Percentiles rank a stretch among this genome's conserved stretches.
Evolutionary conservation across 2,797 vertebrate species (phyloP).

Genomic region (Etheostoma nigrum): DNA sequence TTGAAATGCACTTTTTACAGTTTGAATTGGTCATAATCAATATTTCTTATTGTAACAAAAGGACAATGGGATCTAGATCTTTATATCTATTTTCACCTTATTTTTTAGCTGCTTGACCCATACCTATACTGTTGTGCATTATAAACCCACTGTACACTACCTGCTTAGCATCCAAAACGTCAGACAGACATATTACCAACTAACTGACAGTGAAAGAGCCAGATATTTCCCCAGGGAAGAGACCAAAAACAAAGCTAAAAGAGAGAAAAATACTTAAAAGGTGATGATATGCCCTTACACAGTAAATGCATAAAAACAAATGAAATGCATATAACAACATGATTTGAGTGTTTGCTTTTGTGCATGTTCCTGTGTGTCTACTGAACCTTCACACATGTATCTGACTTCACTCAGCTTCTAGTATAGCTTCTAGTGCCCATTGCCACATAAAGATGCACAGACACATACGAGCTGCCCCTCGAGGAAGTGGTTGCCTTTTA

Average conservation of each 20-base stretch:
- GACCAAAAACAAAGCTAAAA: background rate
- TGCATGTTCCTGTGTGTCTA: slow-evolving; percentile 8
- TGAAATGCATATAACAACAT: background rate
- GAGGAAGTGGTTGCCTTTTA: slow-evolving; percentile 75
- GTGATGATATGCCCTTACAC: background rate
- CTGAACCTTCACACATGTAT: slow-evolving; percentile 13
- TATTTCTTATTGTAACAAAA: background rate
- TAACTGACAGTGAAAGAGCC: background rate
- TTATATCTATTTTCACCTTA: slow-evolving; percentile 3
- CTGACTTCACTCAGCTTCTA: slow-evolving; percentile 36
- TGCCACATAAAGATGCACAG: slow-evolving; percentile 18
- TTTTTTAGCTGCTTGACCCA: background rate
- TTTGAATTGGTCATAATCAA: background rate
- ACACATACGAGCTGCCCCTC: slow-evolving; percentile 39
- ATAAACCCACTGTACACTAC: background rate
- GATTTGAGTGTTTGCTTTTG: background rate
- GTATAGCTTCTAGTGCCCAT: slow-evolving; percentile 53
- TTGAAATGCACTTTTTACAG: background rate
- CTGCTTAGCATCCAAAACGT: background rate
- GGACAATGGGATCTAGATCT: background rate
- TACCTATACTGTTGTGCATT: background rate
- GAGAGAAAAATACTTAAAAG: background rate
- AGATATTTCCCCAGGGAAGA: background rate
- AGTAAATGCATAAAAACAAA: background rate
- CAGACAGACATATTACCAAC: background rate